Evolutionary conservation across 2,113 vertebrate genomes (phyloP).

Genomic region (Podilymbus podiceps): DNA sequence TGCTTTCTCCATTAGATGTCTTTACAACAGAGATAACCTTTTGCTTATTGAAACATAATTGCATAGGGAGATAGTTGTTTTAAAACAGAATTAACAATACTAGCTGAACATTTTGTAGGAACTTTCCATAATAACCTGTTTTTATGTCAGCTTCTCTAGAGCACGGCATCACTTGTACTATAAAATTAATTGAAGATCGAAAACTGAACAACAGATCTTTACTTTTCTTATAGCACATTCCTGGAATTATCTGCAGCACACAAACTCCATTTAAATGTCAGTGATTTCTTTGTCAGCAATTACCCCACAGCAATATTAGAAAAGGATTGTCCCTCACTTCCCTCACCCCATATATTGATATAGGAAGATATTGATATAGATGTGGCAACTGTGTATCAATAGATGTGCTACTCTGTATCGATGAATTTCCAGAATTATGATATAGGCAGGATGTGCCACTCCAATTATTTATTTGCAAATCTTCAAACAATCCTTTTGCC

Average conservation of each 20-base stretch:
- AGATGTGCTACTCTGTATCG: not conserved
- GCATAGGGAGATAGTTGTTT: conserved; percentile 49
- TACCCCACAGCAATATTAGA: not conserved
- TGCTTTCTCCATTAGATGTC: conserved; percentile 57
- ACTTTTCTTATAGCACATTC: not conserved
- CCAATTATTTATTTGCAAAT: not conserved
- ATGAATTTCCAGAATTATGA: not conserved
- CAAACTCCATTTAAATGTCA: not conserved
- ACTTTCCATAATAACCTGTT: conserved; percentile 39
- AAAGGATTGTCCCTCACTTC: not conserved
- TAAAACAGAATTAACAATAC: conserved; percentile 62
- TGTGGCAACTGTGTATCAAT: not conserved
- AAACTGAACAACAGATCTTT: not conserved
- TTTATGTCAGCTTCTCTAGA: conserved; percentile 37
- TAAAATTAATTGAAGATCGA: conserved; percentile 21
- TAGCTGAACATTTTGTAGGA: conserved; percentile 46
- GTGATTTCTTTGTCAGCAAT: not conserved
- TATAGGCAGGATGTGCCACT: not conserved
- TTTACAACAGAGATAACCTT: conserved; percentile 70
- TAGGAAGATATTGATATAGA: not conserved
- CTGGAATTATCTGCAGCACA: not conserved
- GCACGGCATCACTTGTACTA: not conserved
- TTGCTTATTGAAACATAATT: conserved; percentile 74
- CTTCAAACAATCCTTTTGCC: not conserved
- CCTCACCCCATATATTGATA: not conserved